Base-by-base conservation (phyloP, 1,140 invertebrate species). In the Pogonognathellus flavescens region DNA sequence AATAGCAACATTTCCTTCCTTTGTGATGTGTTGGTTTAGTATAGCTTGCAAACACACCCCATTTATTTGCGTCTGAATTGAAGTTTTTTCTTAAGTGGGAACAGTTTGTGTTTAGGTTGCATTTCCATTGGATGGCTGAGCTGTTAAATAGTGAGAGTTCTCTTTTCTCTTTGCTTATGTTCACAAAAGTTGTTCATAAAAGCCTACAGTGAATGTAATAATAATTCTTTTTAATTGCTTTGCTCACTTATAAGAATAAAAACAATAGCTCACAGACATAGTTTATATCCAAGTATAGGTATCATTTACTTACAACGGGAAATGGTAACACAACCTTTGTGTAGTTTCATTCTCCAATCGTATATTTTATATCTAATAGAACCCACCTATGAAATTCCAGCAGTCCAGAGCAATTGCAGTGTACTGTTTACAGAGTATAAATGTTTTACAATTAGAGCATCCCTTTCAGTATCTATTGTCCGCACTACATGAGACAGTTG, bases 191-290 rank as follows among this genome's bases (percentile, higher is more conserved):
- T 62, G 59, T 20, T 62, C 16, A 62, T n/a, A 62, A 62, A 55
- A 14, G 59, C 2, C 2, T 62, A n/a, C n/a, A n/a, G n/a, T n/a
- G n/a, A n/a, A 62, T 18, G 20, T n/a, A 62, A 57, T 62, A n/a
- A 62, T 62, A 62, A 18, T 62, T 62, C 59, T 62, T 62, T 62
- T 62, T 62, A 62, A 62, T 62, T 18, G 59, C 59, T 20, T 62
- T 3, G 31, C 31, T 41, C 31, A 41, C 31, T 41, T 41, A 41
- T 41, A 41, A 41, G 31, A 41, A 41, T 41, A 41, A 41, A 41
- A 41, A 41, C 31, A 41, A 41, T 41, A 41, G 31, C 31, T 41
- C 31, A 41, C 6, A 41, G 31, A 41, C 31, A 41, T 41, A 6
- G 31, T 41, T 41, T 41, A 41, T 41, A 41, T 41, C 31, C 31